These are phyloP conservation scores for Eilema sororculum DNA, from an alignment of 2,888 invertebrate genomes.

Conservation along the genomic window DNA sequence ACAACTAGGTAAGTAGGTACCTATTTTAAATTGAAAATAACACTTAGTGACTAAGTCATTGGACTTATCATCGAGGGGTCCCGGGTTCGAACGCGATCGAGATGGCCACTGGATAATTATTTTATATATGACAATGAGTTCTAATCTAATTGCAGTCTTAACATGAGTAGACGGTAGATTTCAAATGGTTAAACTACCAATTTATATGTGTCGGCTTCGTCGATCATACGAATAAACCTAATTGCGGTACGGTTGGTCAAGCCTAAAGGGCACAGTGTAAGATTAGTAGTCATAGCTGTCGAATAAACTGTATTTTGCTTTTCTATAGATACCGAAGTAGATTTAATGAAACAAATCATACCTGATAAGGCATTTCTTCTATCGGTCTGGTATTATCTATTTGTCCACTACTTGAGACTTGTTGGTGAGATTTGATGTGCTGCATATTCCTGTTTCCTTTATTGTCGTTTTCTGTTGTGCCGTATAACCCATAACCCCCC, in stretches of 20 bases:
- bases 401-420: conserved; percentile 78
- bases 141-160: too few relatives aligned
- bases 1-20: too few relatives aligned
- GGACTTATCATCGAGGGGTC: too few relatives aligned
- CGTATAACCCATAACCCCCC: conserved; percentile 88
- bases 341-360: conserved; percentile 52
- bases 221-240: not conserved
- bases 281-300: not conserved
- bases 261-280: too few relatives aligned
- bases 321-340: not conserved
- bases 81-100: too few relatives aligned
- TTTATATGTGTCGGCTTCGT: not conserved
- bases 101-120: too few relatives aligned
- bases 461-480: conserved; percentile 74
- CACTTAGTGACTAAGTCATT: too few relatives aligned
- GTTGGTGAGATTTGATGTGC: conserved; percentile 83
- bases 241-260: not conserved
- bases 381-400: conserved; percentile 73
- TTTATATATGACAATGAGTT: too few relatives aligned
- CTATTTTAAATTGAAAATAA: too few relatives aligned
- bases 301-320: not conserved
- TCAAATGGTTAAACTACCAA: not conserved
- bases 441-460: conserved; percentile 78
- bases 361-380: conserved; percentile 89
- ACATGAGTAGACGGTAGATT: not conserved